Evolutionary conservation across 2,113 vertebrate species (phyloP), one percentile per base, ranked within the genome.

Genomic region (Bostrychus sinensis): DNA sequence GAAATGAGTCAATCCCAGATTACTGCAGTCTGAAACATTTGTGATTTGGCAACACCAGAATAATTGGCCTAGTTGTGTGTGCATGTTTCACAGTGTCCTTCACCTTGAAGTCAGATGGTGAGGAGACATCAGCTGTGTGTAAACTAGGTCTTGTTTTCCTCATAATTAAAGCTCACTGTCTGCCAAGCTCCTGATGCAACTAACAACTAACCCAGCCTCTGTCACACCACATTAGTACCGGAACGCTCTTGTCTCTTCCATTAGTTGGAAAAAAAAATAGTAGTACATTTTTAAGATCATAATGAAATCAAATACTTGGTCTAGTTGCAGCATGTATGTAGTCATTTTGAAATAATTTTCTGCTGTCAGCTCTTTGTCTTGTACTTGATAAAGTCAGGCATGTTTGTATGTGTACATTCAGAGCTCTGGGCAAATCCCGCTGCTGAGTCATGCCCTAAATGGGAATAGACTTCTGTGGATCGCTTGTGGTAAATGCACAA

Each of bases 401-500:
- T 38, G 48, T 17, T 25, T 50, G 39, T 22, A 1, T 20, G 48
- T 58, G 38, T 45, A 32, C 26, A 4, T 48, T 48, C 28, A 58
- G 17, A 50, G 69, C 72, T 1, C 0, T 34, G 41, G 53, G 77
- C 65, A 76, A 58, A 50, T 56, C 36, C 63, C 56, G 32, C 28
- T 61, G 58, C 62, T 77, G 68, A 83, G 55, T 82, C 73, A 81
- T 65, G 48, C 56, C 60, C 55, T 65, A 55, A 66, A 30, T 65
- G 23, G 45, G 32, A 34, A 50, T 46, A 37, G 32, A 26, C 61
- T 70, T 36, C 16, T 23, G 25, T 57, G 36, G 48, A 70, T 19
- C 1, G 58, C 48, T 42, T 62, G 68, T 60, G 62, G 51, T 56
- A 22, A 14, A 48, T 5, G 50, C 38, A 25, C 61, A 56, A 13